Evolutionary conservation across 1,140 invertebrate species (phyloP).

Genomic region (Drosophila trapezifrons): DNA sequence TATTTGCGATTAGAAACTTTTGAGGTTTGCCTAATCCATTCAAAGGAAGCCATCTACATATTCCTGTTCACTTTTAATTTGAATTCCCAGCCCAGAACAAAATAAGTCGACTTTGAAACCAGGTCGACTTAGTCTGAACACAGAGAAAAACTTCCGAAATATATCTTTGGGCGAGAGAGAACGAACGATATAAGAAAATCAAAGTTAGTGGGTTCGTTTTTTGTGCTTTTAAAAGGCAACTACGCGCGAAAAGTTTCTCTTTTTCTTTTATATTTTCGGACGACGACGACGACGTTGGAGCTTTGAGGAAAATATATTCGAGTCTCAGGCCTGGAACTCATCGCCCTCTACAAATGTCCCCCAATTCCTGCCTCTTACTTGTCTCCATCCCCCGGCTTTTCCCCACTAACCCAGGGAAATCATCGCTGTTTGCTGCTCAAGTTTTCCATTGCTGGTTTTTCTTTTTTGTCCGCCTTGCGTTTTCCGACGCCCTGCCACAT

Average conservation of each 20-base stretch:
- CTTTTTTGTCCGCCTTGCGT: constrained; percentile 30
- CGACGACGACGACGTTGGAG: constrained; percentile 28
- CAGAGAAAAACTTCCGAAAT: constrained; percentile 52
- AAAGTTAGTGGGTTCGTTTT: constrained; percentile 42
- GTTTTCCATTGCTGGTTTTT: constrained; percentile 41
- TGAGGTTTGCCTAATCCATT: not conserved
- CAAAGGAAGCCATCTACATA: not conserved
- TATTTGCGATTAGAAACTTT: not conserved
- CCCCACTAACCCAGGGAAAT: constrained; percentile 23
- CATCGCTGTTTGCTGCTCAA: constrained; percentile 42
- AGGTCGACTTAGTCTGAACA: constrained; percentile 8
- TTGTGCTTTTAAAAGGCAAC: constrained; percentile 51
- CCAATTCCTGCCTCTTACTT: not conserved
- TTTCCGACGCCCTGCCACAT: constrained; percentile 67
- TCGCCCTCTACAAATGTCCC: constrained; percentile 19
- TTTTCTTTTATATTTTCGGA: constrained; percentile 32
- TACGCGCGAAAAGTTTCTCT: constrained; percentile 63
- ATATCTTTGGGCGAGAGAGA: constrained; percentile 38
- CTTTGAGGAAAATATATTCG: constrained; percentile 69
- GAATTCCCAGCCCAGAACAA: not conserved
- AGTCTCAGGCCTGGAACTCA: constrained; percentile 53
- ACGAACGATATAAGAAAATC: constrained; percentile 43
- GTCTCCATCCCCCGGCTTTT: not conserved
- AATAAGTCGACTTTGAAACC: not conserved
- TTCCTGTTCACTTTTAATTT: not conserved